A percentile compares a stretch with the other conserved stretches of the same genome.
phyloP scores from a whole-genome alignment of 2,113 vertebrate species.

The Synchiropus splendidus region DNA sequence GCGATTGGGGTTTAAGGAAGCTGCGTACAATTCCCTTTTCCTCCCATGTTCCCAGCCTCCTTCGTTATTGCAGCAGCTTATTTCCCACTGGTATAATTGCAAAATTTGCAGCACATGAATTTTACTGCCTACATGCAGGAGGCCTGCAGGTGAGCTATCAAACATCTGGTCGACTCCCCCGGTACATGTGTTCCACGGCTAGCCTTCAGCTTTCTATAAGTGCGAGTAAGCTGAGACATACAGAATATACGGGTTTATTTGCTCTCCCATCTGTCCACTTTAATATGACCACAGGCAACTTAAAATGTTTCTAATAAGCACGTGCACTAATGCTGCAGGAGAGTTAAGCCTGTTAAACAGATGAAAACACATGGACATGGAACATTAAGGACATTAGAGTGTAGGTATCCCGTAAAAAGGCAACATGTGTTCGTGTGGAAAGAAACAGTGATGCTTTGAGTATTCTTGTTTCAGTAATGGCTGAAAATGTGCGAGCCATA shows the following conservation, averaged over 20 bases:
- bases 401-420: constrained; percentile 17
- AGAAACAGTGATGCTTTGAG: background rate
- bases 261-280: constrained; percentile 46
- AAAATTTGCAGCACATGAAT: constrained; percentile 52
- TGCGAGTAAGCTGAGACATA: constrained; percentile 45
- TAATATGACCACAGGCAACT: constrained; percentile 26
- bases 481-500: background rate
- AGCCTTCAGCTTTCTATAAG: constrained; percentile 40
- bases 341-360: constrained; percentile 26
- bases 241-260: constrained; percentile 53
- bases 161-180: constrained; percentile 61
- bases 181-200: constrained; percentile 50
- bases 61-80: constrained; percentile 55
- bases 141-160: constrained; percentile 61
- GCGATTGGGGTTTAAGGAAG: constrained; percentile 19
- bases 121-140: constrained; percentile 52
- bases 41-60: constrained; percentile 36
- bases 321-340: constrained; percentile 14
- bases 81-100: constrained; percentile 60
- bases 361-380: constrained; percentile 37
- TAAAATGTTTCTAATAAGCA: constrained; percentile 37
- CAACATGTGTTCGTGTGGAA: constrained; percentile 3
- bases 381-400: constrained; percentile 8
- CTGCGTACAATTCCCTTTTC: constrained; percentile 42
- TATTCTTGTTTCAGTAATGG: background rate